Base-by-base conservation (phyloP, 2,888 invertebrate genomes). In the Ennomos erosarius region DNA sequence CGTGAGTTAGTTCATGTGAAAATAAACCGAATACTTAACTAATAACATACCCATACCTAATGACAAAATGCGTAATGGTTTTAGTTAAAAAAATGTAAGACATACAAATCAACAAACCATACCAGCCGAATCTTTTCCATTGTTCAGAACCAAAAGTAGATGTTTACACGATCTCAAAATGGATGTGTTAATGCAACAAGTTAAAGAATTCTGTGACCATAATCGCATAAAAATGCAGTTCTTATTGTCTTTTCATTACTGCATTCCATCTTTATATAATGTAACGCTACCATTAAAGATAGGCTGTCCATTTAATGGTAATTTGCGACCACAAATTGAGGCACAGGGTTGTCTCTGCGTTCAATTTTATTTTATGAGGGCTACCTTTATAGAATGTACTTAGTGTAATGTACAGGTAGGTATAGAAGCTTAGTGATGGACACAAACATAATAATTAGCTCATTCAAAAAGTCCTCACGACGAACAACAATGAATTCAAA, bases 151-250 rank as follows among this genome's bases (percentile, higher is more conserved):
- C 60, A 49, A 49, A 56, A 33, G 52, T 42, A 48, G 43, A 56
- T 34, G 56, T 50, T 52, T 48, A 57, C 53, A 54, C 12, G 48
- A 43, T 46, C 74, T 72, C 44, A 64, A 78, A 73, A 74, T 69
- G 73, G 79, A 65, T 61, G 78, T 71, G 81, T 69, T 78, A 81
- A 81, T 81, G 70, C 61, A 47, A 59, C 67, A 64, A 71, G 70
- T 70, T 73, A 68, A 73, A 70, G 68, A 70, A 76, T 73, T 73
- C 70, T 67, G 69, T 71, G 73, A 64, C 74, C 75, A 71, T 73
- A 73, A 63, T 61, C 60, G 75, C 61, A 67, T 65, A 60, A 65
- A 71, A 46, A 67, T 66, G 69, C 67, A 65, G 54, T 43, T 13
- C 46, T 44, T 47, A 59, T 63, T 67, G 63, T 63, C 53, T 65